These are phyloP conservation scores for Microtus oregoni DNA, from an alignment of 2,113 vertebrate genomes.

Conservation along the genomic window DNA sequence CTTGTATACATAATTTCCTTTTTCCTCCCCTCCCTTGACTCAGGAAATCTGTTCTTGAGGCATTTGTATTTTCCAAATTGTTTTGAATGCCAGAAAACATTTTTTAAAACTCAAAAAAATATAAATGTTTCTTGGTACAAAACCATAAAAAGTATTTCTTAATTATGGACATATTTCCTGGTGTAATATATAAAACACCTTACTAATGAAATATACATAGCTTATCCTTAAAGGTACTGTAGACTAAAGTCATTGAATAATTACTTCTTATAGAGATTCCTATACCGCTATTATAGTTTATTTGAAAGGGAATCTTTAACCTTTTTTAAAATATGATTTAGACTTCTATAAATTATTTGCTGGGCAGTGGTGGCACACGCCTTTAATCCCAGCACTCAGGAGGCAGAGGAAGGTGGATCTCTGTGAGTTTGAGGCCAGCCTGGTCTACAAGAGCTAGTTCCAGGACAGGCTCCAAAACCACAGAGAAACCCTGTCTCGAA, in stretches of 20 bases:
- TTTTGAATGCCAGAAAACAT: conserved; percentile 72
- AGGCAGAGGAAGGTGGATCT: no score
- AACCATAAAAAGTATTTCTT: conserved; percentile 54
- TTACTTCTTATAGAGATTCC: neutral
- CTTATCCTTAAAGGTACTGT: conserved; percentile 42
- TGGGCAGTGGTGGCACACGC: no score
- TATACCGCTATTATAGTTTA: neutral
- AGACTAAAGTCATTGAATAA: conserved; percentile 35
- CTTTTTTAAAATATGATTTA: conserved; percentile 25
- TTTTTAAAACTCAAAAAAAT: conserved; percentile 74
- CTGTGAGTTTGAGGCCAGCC: no score
- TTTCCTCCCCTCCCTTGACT: conserved; percentile 87
- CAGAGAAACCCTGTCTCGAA: no score
- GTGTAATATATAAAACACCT: conserved; percentile 25
- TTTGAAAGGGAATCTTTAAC: conserved; percentile 47
- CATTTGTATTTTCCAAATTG: conserved; percentile 81
- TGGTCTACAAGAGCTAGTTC: no score
- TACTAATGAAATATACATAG: conserved; percentile 61
- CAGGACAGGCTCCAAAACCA: no score
- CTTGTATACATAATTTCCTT: conserved; percentile 87
- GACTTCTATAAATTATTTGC: conserved; percentile 47
- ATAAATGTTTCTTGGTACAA: conserved; percentile 67
- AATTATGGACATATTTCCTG: conserved; percentile 11
- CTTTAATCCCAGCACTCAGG: no score
- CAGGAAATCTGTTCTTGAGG: conserved; percentile 86